phyloP scores from a whole-genome alignment of 2,888 invertebrate genomes.

The Buathra laborator region DNA sequence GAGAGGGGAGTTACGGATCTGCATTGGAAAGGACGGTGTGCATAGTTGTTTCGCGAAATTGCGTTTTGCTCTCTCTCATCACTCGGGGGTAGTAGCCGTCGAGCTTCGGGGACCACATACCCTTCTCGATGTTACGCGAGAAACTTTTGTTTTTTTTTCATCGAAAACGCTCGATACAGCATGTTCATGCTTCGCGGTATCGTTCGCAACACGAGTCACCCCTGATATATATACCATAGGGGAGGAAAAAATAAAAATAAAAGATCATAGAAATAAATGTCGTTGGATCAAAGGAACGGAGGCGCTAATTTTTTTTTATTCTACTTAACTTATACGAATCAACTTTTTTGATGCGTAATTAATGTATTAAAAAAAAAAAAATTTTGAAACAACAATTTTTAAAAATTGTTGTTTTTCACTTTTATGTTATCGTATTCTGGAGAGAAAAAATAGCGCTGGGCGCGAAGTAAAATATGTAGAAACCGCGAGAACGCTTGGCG shows the following conservation, averaged over 20 bases:
- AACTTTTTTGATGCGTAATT: too few species aligned
- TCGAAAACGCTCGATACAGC: background rate
- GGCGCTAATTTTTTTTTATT: too few species aligned
- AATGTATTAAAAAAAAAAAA: too few species aligned
- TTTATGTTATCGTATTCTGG: background rate
- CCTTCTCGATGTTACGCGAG: background rate
- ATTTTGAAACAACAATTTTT: too few species aligned
- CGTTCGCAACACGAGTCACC: background rate
- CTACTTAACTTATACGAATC: too few species aligned
- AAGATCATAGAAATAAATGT: too few species aligned
- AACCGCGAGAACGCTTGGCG: too few species aligned
- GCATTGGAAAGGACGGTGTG: background rate
- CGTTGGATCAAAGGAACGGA: too few species aligned
- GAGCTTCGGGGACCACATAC: background rate
- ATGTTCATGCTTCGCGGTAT: background rate
- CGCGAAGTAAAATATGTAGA: background rate
- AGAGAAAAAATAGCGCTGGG: background rate
- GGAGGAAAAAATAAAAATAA: too few species aligned
- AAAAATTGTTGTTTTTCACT: too few species aligned
- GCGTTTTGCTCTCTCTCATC: background rate
- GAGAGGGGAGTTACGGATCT: background rate
- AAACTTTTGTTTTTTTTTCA: background rate
- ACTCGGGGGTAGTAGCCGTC: background rate
- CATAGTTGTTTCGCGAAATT: slow-evolving; percentile 9
- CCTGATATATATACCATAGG: too few species aligned